Evolutionary conservation across 2,888 invertebrate genomes (phyloP).

Genomic region (Aelia acuminata): DNA sequence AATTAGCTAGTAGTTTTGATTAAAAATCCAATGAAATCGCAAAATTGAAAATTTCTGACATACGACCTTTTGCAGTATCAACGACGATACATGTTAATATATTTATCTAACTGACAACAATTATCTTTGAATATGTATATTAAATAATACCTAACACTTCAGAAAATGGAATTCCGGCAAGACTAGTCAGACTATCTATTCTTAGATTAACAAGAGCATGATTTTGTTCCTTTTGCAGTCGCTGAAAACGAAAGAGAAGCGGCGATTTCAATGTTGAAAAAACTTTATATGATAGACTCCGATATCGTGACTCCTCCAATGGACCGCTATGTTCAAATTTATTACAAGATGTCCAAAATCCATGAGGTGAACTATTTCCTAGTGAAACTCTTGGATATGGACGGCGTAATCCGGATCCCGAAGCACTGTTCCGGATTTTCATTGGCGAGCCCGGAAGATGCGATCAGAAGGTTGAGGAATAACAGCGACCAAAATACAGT

Average conservation of each 20-base stretch:
- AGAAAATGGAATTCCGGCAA: too few relatives aligned
- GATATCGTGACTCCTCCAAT: neutral
- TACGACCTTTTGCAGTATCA: too few relatives aligned
- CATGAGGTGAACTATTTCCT: neutral
- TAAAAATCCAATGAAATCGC: too few relatives aligned
- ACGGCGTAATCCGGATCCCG: neutral
- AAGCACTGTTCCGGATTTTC: neutral
- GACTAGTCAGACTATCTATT: too few relatives aligned
- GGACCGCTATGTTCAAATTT: neutral
- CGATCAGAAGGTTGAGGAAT: neutral
- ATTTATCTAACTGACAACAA: too few relatives aligned
- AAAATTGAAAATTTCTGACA: too few relatives aligned
- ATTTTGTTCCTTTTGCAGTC: neutral
- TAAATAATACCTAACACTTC: too few relatives aligned
- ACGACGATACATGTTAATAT: too few relatives aligned
- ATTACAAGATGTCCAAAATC: neutral
- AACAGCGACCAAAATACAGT: neutral
- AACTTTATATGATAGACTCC: neutral
- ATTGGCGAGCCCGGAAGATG: neutral
- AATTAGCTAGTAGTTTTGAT: too few relatives aligned
- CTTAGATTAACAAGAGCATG: too few relatives aligned
- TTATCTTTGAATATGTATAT: too few relatives aligned
- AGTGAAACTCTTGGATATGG: neutral
- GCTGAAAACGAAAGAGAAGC: neutral
- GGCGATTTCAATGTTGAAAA: neutral